Base-by-base conservation (phyloP, 37 sponge, comb jelly and placozoan species). In the Hexactinellida sp. region DNA sequence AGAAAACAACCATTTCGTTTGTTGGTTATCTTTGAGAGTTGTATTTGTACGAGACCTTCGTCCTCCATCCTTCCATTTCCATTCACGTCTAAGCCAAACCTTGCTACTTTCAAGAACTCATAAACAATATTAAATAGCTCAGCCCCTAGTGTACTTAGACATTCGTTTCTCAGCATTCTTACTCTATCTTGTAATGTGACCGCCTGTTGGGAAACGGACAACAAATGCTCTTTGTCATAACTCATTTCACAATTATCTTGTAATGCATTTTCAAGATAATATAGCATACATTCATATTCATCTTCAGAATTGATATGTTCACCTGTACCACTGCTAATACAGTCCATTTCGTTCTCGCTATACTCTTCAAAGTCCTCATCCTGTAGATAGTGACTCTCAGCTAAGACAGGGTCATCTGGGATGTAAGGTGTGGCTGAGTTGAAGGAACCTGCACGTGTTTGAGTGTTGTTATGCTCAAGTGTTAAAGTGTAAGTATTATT, bases 1-100 rank as follows among this genome's bases (percentile, higher is more conserved):
- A 63, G 76, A 63, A 63, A 63, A 28, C 76, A 63, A 7, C 76
- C 76, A 63, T 63, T 63, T 63, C 76, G 76, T 5, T 63, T 63
- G 13, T 63, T 63, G 5, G 76, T 63, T 23, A 63, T 63, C 30
- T 63, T n/a, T 7, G 76, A 63, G 21, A 63, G 76, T 63, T 63
- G 21, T 23, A 63, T 63, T 63, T 63, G 76, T 21, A 63, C 34
- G 5, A n/a, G 5, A 32, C 76, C 76, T 63, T 63, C 76, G 13
- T 63, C 76, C 30, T 7, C 21, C 25, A 63, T 63, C 3, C 3
- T 3, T n/a, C 76, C 76, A 63, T 7, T 63, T 25, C 76, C 76
- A 21, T 3, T 63, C 13, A 3, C 76, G 13, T 63, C 76, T 7
- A 63, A 5, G 3, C 76, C 76, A 28, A 63, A 63, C 30, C 76